A percentile compares a stretch with the other conserved stretches of the same genome.
These are phyloP conservation scores for Vireo griseus DNA, from an alignment of 2,797 vertebrate species.

Conservation along the genomic window DNA sequence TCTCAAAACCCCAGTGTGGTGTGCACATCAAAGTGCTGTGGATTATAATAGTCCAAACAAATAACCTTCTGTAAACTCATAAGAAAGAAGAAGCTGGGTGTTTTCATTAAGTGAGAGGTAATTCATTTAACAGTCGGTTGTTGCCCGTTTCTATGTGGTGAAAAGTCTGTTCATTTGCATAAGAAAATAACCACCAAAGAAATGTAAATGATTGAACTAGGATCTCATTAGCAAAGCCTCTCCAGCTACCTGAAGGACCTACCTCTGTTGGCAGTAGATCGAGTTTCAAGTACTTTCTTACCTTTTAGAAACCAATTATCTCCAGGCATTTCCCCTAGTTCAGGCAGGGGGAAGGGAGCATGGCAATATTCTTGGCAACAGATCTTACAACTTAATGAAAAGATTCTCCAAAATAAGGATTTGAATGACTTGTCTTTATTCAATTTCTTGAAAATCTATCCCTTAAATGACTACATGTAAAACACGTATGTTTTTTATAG, in stretches of 20 bases:
- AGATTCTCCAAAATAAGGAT: not conserved
- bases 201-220: constrained; percentile 53
- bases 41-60: constrained; percentile 67
- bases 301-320: constrained; percentile 59
- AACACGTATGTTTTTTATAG: not conserved
- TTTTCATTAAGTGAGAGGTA: constrained; percentile 50
- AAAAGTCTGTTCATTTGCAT: constrained; percentile 62
- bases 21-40: constrained; percentile 46
- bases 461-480: not conserved
- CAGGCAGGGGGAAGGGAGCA: not conserved
- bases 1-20: constrained; percentile 48
- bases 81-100: constrained; percentile 11
- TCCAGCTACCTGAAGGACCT: constrained; percentile 55
- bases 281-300: constrained; percentile 63
- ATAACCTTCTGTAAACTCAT: constrained; percentile 49
- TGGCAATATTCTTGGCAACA: not conserved
- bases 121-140: constrained; percentile 34
- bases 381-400: not conserved
- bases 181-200: constrained; percentile 66
- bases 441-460: not conserved
- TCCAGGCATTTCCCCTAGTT: constrained; percentile 21
- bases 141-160: constrained; percentile 14
- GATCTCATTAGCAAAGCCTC: constrained; percentile 57
- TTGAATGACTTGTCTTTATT: not conserved
- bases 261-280: not conserved